Base-by-base conservation (phyloP, 1,140 invertebrate species). In the Bilobella aurantiaca region DNA sequence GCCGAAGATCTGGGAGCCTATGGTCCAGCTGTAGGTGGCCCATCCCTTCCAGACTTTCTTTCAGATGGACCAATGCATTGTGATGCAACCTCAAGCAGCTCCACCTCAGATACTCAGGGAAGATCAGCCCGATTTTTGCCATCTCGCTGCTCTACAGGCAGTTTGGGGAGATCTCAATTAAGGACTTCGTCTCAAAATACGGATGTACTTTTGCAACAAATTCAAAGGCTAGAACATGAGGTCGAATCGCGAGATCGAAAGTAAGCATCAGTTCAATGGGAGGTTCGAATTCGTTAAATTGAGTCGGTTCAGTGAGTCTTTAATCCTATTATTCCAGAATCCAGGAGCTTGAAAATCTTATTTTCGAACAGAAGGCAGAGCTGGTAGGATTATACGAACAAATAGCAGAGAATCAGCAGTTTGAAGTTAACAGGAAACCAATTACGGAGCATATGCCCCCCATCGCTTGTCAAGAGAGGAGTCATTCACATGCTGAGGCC, bases 11-110 rank as follows among this genome's bases (percentile, higher is more conserved):
- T 53, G 8, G 49, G 49, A 23, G 49, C 49, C 23, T 53, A 53
- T 53, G 49, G 49, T 12, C 37, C 37, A 12, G 49, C 8, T 53
- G 14, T 23, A 18, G 23, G 12, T 18, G 49, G 8, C 3, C 12
- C 57, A 14, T 29, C 57, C 8, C 28, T 58, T 8, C 57, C 57
- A 28, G 57, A 58, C n/a, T 62, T 62, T 28, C 28, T 42, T n/a
- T 46, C 60, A 27, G 46, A 62, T 46, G 34, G 60, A n/a, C 46
- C 14, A 46, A 62, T 63, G 47, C 25, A 63, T n/a, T 49, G 31
- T 58, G 49, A 53, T 53, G 49, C 49, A 12, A 53, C 49, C 25
- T 5, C 49, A 14, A 23, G 3, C 49, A 23, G n/a, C 37, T 42
- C 37, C n/a, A 42, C 25, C 14, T 12, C 12, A 23, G 23, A 53